Base-by-base conservation (phyloP, 2,888 invertebrate genomes). In the Tinea trinotella region DNA sequence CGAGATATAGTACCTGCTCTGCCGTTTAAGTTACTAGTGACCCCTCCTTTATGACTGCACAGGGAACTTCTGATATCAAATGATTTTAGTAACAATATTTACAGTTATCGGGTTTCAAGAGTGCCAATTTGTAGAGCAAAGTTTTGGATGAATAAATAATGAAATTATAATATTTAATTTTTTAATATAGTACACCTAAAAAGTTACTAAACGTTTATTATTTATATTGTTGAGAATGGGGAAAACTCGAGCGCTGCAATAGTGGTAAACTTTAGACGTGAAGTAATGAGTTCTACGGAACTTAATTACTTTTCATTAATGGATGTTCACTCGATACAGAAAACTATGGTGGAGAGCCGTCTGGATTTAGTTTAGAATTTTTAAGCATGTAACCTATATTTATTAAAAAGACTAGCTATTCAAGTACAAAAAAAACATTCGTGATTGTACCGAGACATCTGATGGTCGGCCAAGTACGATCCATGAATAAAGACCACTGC, bases 1-100 rank as follows among this genome's bases (percentile, higher is more conserved):
- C 3, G 20, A 50, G 50, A 50, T 50, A 24, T 9, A 50, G 50
- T 50, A 13, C 50, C 24, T 50, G 15, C 50, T 13, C n/a, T 20
- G 48, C 5, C 50, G 24, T 24, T 50, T 24, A 22, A 50, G 13
- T 50, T 50, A 22, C 24, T 48, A 24, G 5, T 50, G 50, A 22
- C 50, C 46, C 48, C 7, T 46, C 5, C 50, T 50, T 24, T 50
- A 50, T 24, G 48, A 48, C 3, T 3, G 48, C 48, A 40, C 40
- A 13, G 40, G 4, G 4, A 3, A n/a, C 4, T 10, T 6, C 36
- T 36, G 40, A 5, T n/a, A 40, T 40, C 13, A 2, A 17, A 30
- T 30, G 9, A 30, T 4, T 10, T 30, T 2, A 30, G 3, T n/a
- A n/a, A n/a, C n/a, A n/a, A n/a, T n/a, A n/a, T n/a, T n/a, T n/a